These are phyloP conservation scores for Cinara cedri DNA, from an alignment of 2,888 invertebrate genomes.

Conservation along the genomic window DNA sequence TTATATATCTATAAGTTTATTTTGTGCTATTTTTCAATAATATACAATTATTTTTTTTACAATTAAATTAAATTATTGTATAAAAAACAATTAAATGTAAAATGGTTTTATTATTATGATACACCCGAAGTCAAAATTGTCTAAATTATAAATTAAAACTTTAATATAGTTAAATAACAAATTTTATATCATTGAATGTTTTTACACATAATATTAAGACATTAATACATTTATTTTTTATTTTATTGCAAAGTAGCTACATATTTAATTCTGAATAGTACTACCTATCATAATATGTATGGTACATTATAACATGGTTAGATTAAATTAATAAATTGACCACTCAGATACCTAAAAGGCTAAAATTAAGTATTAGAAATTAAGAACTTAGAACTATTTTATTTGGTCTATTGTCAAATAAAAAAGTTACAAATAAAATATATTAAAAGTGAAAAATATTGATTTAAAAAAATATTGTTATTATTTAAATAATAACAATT, in stretches of 20 bases:
- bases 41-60: not conserved
- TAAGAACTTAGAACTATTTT: not conserved
- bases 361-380: not conserved
- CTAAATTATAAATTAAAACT: too few species aligned
- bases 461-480: not conserved
- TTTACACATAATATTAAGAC: conserved; percentile 1
- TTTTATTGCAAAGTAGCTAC: too few species aligned
- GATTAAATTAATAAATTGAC: not conserved
- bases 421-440: not conserved
- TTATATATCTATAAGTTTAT: not conserved
- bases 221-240: not conserved
- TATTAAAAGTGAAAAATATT: not conserved
- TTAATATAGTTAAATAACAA: not conserved
- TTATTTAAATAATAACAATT: not conserved
- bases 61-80: not conserved
- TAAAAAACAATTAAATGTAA: not conserved
- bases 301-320: too few species aligned
- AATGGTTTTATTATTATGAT: not conserved
- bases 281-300: too few species aligned
- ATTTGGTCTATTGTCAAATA: not conserved
- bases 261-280: too few species aligned
- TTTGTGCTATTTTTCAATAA: not conserved
- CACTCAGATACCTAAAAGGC: not conserved
- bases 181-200: conserved; percentile 12
- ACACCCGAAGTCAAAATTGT: not conserved